These are phyloP conservation scores for Drosophila meridiana DNA, from an alignment of 2,888 invertebrate genomes.

Conservation along the genomic window DNA sequence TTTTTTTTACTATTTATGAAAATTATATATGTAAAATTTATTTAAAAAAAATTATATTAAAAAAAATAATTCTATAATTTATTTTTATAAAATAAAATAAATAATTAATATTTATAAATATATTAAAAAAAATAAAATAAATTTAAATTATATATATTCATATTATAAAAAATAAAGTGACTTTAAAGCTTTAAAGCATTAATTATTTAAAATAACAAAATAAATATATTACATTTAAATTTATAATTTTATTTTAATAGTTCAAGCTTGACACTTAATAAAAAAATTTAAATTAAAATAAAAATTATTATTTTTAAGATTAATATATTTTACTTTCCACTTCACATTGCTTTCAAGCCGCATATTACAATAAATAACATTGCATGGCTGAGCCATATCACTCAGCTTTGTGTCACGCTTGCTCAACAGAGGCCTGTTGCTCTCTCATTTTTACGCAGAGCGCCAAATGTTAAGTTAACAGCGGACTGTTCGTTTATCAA, in stretches of 20 bases:
- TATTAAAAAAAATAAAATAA: no score
- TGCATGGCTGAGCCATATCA: conserved; percentile 10
- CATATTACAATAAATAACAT: conserved; percentile 32
- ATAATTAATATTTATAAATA: no score
- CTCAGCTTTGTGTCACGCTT: conserved; percentile 40
- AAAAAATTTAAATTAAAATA: not conserved
- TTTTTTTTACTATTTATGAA: no score
- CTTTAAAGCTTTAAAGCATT: no score
- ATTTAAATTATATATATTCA: no score
- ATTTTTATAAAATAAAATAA: no score
- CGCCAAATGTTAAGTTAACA: conserved; percentile 35
- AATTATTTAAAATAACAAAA: no score
- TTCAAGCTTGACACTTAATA: no score
- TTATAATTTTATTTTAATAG: not conserved
- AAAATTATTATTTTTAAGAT: not conserved
- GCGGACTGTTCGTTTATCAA: conserved; percentile 8
- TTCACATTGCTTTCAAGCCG: not conserved
- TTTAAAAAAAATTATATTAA: no score
- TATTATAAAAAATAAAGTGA: no score
- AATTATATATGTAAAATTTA: no score
- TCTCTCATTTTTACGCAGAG: conserved; percentile 17
- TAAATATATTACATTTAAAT: not conserved
- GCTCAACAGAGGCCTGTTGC: conserved; percentile 28
- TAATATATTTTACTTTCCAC: not conserved
- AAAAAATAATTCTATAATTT: no score